Evolutionary conservation across 2,888 invertebrate species (phyloP).

Genomic region (Spisula solida): DNA sequence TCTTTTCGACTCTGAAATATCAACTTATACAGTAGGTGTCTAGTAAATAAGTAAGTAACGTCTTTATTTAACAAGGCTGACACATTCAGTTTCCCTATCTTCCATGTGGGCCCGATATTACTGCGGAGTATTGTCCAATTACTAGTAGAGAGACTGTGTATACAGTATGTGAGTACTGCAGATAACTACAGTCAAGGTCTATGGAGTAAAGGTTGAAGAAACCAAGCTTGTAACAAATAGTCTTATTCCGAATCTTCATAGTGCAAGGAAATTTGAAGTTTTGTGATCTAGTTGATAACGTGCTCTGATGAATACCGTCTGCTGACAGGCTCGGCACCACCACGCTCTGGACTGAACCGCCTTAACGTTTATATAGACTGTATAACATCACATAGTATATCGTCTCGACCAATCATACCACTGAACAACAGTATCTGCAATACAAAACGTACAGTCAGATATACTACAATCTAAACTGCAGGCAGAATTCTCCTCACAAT

Average conservation of each 20-base stretch:
- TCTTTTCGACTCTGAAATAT: no score
- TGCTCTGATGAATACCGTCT: conserved; percentile 27
- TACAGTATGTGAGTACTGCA: not conserved
- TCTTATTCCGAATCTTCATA: conserved; percentile 66
- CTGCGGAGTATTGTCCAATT: not conserved
- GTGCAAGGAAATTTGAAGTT: conserved; percentile 68
- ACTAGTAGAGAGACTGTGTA: not conserved
- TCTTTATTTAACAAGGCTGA: no score
- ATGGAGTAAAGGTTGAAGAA: no score
- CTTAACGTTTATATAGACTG: conserved; percentile 34
- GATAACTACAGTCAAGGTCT: not conserved
- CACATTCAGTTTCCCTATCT: no score
- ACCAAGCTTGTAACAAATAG: not conserved
- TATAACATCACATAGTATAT: conserved; percentile 50
- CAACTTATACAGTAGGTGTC: not conserved
- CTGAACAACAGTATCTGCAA: conserved; percentile 64
- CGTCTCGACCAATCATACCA: conserved; percentile 64
- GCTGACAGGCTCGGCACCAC: not conserved
- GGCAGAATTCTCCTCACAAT: not conserved
- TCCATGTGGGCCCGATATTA: no score
- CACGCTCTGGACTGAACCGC: not conserved
- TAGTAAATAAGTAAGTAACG: no score
- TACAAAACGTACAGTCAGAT: not conserved
- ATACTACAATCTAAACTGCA: not conserved
- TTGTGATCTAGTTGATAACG: conserved; percentile 27